Evolutionary conservation across 1,140 invertebrate genomes (phyloP).

Genomic region (Megalopta genalis): DNA sequence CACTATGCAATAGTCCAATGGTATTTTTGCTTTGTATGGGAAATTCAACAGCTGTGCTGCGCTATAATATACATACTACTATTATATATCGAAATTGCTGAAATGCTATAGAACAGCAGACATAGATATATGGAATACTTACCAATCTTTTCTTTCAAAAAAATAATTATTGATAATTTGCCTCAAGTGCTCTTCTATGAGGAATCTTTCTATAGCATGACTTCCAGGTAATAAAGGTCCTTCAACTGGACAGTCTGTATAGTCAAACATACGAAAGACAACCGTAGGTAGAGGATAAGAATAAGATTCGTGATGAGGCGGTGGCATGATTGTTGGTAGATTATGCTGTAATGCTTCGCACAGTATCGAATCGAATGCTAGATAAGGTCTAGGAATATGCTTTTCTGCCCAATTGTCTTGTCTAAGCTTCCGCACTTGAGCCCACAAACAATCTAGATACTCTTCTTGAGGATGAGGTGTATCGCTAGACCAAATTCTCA

Average conservation of each 20-base stretch:
- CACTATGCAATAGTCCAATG: constrained; percentile 98
- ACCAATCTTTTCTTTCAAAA: constrained; percentile 96
- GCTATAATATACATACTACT: constrained; percentile 77
- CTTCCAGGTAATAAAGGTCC: constrained; percentile 93
- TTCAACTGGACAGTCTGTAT: constrained; percentile 96
- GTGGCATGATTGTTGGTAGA: constrained; percentile 92
- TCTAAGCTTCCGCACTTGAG: constrained; percentile 94
- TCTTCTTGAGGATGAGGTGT: constrained; percentile 98
- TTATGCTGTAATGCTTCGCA: constrained; percentile 98
- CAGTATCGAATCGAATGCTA: constrained; percentile 96
- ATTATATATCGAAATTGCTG: constrained; percentile 12
- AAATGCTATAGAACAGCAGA: background rate
- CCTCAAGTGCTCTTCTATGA: constrained; percentile 98
- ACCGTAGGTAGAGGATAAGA: constrained; percentile 94
- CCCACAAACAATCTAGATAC: constrained; percentile 98
- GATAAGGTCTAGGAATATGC: constrained; percentile 96
- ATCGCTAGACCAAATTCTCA: constrained; percentile 96
- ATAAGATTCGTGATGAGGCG: constrained; percentile 93
- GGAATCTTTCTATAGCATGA: constrained; percentile 97
- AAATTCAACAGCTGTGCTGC: constrained; percentile 95
- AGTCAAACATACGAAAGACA: constrained; percentile 98
- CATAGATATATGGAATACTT: constrained; percentile 59
- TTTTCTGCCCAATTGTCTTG: constrained; percentile 98
- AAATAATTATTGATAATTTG: constrained; percentile 95
- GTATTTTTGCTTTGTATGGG: constrained; percentile 95